These are phyloP conservation scores for Lithophane socia DNA, from an alignment of 2,888 invertebrate species.

Conservation along the genomic window DNA sequence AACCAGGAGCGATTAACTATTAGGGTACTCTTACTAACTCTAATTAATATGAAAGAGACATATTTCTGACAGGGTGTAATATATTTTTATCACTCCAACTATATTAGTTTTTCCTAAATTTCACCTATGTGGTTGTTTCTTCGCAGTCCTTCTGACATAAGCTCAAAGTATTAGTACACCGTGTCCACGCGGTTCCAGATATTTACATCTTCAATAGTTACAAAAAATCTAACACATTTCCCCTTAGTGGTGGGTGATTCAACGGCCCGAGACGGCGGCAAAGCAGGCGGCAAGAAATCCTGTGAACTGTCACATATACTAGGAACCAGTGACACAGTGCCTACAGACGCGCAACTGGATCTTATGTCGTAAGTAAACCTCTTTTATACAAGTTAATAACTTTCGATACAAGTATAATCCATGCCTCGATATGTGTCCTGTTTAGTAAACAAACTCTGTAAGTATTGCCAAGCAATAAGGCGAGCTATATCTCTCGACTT, in stretches of 20 bases:
- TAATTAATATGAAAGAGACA: no score
- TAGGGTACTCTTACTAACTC: neutral
- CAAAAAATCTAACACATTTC: constrained; percentile 27
- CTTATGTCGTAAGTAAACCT: constrained; percentile 91
- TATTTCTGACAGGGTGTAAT: no score
- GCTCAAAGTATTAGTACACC: neutral
- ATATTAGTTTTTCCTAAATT: no score
- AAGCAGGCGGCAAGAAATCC: constrained; percentile 91
- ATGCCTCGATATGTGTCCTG: constrained; percentile 27
- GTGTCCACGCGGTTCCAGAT: no score
- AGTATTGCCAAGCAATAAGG: constrained; percentile 1
- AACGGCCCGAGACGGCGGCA: constrained; percentile 93
- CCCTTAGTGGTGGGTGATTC: constrained; percentile 94
- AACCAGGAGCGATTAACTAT: neutral
- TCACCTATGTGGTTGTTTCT: neutral
- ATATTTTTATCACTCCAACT: no score
- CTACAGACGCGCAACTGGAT: constrained; percentile 94
- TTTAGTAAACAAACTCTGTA: constrained; percentile 23
- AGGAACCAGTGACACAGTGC: constrained; percentile 95
- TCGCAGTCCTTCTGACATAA: neutral
- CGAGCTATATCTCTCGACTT: neutral
- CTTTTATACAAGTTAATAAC: neutral
- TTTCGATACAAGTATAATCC: neutral
- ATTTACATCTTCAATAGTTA: neutral
- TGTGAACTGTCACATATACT: constrained; percentile 97